Evolutionary conservation across 2,113 vertebrate genomes (phyloP).

Genomic region (Ciconia maguari): DNA sequence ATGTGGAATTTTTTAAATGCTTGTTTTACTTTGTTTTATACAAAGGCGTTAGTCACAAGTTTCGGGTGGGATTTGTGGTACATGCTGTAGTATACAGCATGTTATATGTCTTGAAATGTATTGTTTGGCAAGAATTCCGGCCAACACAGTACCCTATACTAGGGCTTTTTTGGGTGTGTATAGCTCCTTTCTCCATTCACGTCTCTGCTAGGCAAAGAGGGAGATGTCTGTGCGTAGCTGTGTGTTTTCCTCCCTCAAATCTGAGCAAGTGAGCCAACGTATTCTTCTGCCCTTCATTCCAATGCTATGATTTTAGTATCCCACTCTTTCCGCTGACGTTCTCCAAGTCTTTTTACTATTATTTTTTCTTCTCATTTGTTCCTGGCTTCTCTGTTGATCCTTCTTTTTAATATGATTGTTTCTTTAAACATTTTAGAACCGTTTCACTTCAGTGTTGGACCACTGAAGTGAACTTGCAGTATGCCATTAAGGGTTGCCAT

Average conservation of each 20-base stretch:
- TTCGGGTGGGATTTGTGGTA: background rate
- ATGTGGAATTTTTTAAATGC: background rate
- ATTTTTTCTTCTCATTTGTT: background rate
- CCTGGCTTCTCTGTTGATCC: background rate
- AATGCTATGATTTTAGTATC: background rate
- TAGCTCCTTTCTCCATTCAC: background rate
- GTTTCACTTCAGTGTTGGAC: background rate
- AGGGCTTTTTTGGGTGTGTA: no score
- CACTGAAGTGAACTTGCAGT: background rate
- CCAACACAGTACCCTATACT: no score
- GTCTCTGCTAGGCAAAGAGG: background rate
- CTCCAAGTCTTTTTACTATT: background rate
- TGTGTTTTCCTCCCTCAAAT: background rate
- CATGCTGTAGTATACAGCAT: background rate
- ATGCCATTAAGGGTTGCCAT: background rate
- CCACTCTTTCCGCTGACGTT: background rate
- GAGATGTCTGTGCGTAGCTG: background rate
- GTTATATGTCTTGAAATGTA: background rate
- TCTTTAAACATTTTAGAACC: background rate
- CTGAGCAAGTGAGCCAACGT: background rate
- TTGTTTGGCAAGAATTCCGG: background rate
- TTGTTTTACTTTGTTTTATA: background rate
- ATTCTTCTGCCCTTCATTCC: background rate
- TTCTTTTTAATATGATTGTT: background rate
- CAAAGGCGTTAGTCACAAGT: accelerated